Evolutionary conservation across 2,797 vertebrate genomes (phyloP), one percentile per base, ranked within the genome.

Genomic region (Pseudochirops corinnae): DNA sequence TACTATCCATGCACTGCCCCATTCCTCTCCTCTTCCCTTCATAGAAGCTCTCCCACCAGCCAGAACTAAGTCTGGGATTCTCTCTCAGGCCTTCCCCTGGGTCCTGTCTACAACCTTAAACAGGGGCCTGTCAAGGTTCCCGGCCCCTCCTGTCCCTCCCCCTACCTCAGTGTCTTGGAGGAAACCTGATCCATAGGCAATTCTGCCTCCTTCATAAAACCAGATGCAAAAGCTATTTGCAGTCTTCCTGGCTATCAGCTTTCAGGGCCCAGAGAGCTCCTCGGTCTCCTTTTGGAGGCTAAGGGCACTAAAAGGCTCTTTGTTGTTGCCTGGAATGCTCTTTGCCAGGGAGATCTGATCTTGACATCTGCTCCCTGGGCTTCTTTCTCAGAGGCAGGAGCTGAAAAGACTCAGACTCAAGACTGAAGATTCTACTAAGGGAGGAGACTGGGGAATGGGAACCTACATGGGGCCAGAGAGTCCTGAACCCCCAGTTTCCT

Each of bases 301-400:
- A 95, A n/a, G 46, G 31, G 0, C 33, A 93, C 94, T 95, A 91
- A 95, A 96, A 97, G 96, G 93, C 96, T 96, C 97, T 96, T 93
- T 97, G 96, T 97, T 96, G 95, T 94, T 91, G 94, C 94, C 91
- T 96, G 97, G 96, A 98, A 92, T 18, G 93, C 92, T 97, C 96
- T 97, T 58, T 3, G 53, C 90, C 55, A 21, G 91, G 95, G 94
- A 55, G 90, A 56, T 91, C 90, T 93, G 95, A 97, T 95, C 94
- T 92, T 95, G 97, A 96, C 91, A 93, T 96, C 96, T 94, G 94
- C 55, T 96, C 95, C 60, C 90, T 3, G 46, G n/a, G 82, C 58
- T 96, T 57, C 92, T 92, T 21, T 93, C 90, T 62, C 91, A 53
- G 91, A 95, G 31, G 90, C 90, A 55, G 90, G 92, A 50, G 62